These are phyloP conservation scores for Drosophila ambigua DNA, from an alignment of 1,140 invertebrate species.

Conservation along the genomic window DNA sequence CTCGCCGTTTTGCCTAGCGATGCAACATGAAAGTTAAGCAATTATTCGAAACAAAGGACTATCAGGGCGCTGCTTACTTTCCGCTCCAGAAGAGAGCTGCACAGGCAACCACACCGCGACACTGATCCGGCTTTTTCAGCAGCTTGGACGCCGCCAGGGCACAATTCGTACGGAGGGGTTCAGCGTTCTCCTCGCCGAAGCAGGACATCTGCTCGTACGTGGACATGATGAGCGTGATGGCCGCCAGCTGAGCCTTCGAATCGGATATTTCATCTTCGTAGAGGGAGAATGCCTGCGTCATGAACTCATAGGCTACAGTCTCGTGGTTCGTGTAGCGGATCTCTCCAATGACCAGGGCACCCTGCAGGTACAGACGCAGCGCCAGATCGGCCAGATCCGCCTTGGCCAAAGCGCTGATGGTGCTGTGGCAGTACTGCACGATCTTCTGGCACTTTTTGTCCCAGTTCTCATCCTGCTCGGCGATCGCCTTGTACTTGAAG, in stretches of 20 bases:
- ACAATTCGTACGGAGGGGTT: slow-evolving; percentile 97
- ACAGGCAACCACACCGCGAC: slow-evolving; percentile 94
- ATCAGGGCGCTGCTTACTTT: slow-evolving; percentile 84
- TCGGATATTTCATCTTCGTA: slow-evolving; percentile 99
- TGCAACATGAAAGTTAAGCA: slow-evolving; percentile 22
- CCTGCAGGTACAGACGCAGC: slow-evolving; percentile 96
- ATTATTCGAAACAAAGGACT: neutral
- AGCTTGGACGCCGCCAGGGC: slow-evolving; percentile 97
- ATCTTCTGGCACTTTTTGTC: slow-evolving; percentile 99
- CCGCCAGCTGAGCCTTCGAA: slow-evolving; percentile 97
- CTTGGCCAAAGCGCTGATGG: slow-evolving; percentile 96
- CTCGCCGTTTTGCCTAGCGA: slow-evolving; percentile 85
- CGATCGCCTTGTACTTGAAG: slow-evolving; percentile 90
- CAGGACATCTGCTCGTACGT: slow-evolving; percentile 97
- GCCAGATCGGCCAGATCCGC: slow-evolving; percentile 97
- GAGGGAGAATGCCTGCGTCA: slow-evolving; percentile 98
- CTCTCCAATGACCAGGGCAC: slow-evolving; percentile 95
- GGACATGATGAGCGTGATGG: slow-evolving; percentile 97
- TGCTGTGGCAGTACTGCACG: slow-evolving; percentile 98
- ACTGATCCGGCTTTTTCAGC: slow-evolving; percentile 99
- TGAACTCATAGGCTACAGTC: slow-evolving; percentile 98
- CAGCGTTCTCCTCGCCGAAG: slow-evolving; percentile 98
- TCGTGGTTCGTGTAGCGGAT: slow-evolving; percentile 97
- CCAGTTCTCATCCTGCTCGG: slow-evolving; percentile 97
- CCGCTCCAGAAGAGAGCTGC: slow-evolving; percentile 99